Conservation (phyloP, 2,888 invertebrate genomes). For the Vesta saturnalis region DNA sequence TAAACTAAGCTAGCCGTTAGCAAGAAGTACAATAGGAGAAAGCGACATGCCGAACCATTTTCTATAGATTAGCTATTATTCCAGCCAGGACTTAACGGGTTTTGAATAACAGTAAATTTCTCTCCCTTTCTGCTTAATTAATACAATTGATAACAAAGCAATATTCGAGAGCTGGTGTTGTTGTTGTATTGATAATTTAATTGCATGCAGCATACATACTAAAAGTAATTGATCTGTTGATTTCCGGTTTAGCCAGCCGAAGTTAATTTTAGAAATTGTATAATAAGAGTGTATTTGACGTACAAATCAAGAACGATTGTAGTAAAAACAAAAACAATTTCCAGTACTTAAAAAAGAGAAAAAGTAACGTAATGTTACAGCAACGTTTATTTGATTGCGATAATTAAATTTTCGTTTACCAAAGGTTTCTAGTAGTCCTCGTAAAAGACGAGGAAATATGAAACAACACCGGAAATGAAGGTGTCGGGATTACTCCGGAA, state of each 20-base stretch:
- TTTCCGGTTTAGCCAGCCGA: background rate
- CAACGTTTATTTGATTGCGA: background rate
- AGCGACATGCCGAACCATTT: background rate
- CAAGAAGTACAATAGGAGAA: background rate
- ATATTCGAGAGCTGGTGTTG: background rate
- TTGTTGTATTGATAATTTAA: background rate
- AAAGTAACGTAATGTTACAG: background rate
- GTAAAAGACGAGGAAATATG: background rate
- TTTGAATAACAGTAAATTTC: background rate
- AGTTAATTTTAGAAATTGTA: background rate
- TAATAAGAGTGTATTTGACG: background rate
- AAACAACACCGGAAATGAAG: constrained; percentile 5
- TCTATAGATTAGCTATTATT: background rate
- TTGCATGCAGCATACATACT: background rate
- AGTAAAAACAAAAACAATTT: no score
- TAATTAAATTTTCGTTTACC: background rate
- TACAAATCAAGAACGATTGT: no score
- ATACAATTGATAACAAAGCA: background rate
- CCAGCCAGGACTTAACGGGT: background rate
- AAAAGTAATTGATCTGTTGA: background rate
- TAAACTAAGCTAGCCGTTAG: no score
- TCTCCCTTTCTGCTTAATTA: background rate
- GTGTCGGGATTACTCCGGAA: background rate
- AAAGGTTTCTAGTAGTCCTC: background rate
- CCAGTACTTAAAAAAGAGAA: background rate